Conservation (phyloP, 2,113 vertebrate genomes). For the Chitala chitala region DNA sequence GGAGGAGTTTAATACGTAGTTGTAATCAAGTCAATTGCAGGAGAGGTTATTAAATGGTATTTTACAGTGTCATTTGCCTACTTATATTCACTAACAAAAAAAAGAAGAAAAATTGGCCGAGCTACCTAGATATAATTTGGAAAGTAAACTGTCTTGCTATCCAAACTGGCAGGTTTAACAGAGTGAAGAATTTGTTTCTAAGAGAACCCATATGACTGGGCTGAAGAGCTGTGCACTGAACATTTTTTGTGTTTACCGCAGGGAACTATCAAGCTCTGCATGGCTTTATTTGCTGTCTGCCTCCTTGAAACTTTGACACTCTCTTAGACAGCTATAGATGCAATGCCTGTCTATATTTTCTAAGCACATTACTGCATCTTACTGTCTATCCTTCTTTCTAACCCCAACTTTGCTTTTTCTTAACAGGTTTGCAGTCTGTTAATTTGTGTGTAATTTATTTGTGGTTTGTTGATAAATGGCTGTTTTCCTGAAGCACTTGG, state of each 20-base stretch:
- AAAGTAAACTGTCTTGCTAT: neutral
- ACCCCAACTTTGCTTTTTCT: too few relatives aligned
- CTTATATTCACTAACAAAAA: neutral
- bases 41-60: neutral
- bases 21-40: conserved; percentile 16
- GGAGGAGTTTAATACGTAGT: neutral
- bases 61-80: neutral
- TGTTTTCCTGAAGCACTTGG: too few relatives aligned
- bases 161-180: conserved; percentile 14
- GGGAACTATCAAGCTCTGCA: neutral
- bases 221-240: neutral
- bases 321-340: neutral
- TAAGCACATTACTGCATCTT: too few relatives aligned
- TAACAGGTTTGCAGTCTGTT: neutral
- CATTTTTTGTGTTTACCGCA: neutral
- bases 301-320: neutral
- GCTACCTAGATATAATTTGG: neutral
- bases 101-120: neutral
- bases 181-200: neutral
- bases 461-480: neutral
- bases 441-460: neutral
- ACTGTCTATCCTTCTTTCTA: neutral
- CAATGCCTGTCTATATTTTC: neutral
- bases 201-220: neutral
- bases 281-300: neutral